Evolutionary conservation across 2,797 vertebrate species (phyloP).

Genomic region (Etheostoma nigrum): DNA sequence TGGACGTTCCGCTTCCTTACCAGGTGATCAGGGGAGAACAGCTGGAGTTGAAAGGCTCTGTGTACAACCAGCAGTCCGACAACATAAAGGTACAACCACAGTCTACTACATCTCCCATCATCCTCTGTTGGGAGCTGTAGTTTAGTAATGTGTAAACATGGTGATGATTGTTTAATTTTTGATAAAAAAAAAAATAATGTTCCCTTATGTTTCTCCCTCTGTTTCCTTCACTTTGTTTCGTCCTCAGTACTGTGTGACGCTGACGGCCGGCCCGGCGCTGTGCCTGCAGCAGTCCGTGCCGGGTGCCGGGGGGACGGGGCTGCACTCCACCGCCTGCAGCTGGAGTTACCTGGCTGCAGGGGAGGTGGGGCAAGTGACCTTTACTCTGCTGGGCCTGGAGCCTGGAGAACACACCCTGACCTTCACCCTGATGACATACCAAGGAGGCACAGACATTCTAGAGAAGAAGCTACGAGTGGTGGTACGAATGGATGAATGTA

Average conservation of each 20-base stretch:
- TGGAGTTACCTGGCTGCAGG: conserved; percentile 19
- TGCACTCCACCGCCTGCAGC: conserved; percentile 54
- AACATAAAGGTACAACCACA: conserved; percentile 26
- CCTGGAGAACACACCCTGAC: conserved; percentile 88
- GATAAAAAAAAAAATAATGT: no score
- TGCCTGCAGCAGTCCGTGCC: conserved; percentile 83
- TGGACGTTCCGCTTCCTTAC: conserved; percentile 72
- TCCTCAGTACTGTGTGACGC: conserved; percentile 87
- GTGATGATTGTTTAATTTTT: no score
- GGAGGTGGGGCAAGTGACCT: conserved; percentile 75
- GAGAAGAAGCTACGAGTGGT: conserved; percentile 89
- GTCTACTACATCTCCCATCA: conserved; percentile 9
- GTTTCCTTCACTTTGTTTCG: not conserved
- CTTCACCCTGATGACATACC: conserved; percentile 81
- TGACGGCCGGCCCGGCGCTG: conserved; percentile 83
- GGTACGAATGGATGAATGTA: conserved; percentile 76
- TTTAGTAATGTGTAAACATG: not conserved
- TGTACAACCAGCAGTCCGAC: conserved; percentile 65
- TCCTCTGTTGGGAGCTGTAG: not conserved
- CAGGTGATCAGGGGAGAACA: conserved; percentile 77
- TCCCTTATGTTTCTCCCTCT: no score
- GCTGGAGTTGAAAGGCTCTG: conserved; percentile 67
- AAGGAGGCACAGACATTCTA: conserved; percentile 73
- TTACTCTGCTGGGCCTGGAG: conserved; percentile 89
- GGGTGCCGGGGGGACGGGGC: accelerated